Conservation (phyloP, 2,888 invertebrate genomes). For the Ernsta delagoae region DNA sequence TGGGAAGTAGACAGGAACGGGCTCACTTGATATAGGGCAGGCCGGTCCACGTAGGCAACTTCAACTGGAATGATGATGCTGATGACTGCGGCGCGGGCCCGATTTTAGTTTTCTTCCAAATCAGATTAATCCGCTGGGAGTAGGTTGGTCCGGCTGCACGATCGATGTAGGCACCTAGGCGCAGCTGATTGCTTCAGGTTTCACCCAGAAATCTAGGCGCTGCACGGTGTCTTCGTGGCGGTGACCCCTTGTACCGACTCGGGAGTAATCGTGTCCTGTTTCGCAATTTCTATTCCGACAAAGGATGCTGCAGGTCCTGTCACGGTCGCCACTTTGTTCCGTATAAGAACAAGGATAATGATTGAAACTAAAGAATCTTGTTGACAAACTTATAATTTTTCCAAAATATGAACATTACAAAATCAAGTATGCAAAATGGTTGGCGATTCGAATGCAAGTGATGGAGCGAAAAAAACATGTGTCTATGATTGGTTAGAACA, state of each 20-base stretch:
- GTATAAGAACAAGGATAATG: neutral
- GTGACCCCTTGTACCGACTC: neutral
- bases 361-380: no score
- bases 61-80: neutral
- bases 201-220: neutral
- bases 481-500: no score
- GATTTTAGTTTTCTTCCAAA: neutral
- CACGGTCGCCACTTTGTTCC: slow-evolving; percentile 5
- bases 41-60: no score
- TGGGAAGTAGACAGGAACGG: slow-evolving; percentile 1
- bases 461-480: no score
- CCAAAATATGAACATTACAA: no score
- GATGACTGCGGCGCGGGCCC: neutral
- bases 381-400: no score
- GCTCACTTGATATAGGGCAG: neutral
- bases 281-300: neutral
- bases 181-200: neutral
- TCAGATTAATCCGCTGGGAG: neutral
- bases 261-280: neutral
- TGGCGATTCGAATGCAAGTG: no score
- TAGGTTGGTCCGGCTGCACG: neutral
- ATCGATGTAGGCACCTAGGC: neutral
- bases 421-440: no score
- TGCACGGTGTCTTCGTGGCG: slow-evolving; percentile 6
- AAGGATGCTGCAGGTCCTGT: neutral